Base-by-base conservation (phyloP, 2,888 invertebrate species). In the Phyllotreta cruciferae region DNA sequence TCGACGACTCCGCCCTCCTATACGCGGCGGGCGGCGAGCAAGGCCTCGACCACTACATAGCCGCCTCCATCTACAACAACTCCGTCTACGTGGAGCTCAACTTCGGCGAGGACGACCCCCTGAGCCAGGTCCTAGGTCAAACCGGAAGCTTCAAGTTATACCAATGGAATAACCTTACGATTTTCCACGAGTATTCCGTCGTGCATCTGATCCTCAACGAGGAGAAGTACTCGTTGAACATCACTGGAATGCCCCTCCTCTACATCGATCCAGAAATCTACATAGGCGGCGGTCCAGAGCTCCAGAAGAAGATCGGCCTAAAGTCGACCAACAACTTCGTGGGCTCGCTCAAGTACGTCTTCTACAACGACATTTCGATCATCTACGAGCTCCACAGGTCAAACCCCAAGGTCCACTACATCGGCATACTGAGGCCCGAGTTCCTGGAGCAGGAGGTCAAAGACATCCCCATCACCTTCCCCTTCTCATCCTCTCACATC, bases 191-290 rank as follows among this genome's bases (percentile, higher is more conserved):
- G 71, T 88, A 90, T 61, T 88, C 89, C 69, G 85, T 84, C 10
- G 87, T 96, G 0, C 84, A 86, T 71, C 86, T 96, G 10, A 88
- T 90, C 68, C 83, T 96, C 42, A 94, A 96, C 80, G 85, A 88
- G 53, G 88, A 90, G 74, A 86, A 83, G 37, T 87, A 89, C 71
- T 83, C 86, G 0, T 85, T 92, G 56, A 89, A 91, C 75, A 84
- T 93, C 49, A 89, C 90, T 0, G 90, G 90, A 8, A 86, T 87
- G 77, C 86, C 85, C 64, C 87, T 91, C 77, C 85, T 96, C 66
- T 92, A 94, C 72, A 93, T 96, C 69, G 96, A 96, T 83, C 96
- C 96, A 38, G 94, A 95, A 81, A 93, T 96, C 71, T 96, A 95
- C 79, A 92, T 96, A 70, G 95, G 94, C 2, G 81, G 81, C 14